phyloP scores from a whole-genome alignment of 92 coral and sea anemone genomes.

The Paramuricea clavata region DNA sequence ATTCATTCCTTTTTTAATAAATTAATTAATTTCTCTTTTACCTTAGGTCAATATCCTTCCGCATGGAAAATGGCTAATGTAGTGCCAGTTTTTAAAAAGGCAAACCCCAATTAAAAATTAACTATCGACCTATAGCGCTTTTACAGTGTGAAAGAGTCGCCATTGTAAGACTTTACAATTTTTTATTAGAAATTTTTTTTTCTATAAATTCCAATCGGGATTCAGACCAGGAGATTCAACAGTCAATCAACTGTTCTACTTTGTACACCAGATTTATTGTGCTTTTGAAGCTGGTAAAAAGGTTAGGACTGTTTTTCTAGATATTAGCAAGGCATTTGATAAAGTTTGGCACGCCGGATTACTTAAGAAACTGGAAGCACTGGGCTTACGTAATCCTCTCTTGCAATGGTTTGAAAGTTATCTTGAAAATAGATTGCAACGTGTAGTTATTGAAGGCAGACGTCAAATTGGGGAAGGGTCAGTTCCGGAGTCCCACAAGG shows the following conservation, averaged over 20 bases:
- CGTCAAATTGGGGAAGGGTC: too few species aligned
- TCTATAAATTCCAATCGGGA: neutral
- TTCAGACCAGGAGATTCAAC: neutral
- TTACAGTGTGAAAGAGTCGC: neutral
- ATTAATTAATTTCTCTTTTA: neutral
- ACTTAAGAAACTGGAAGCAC: constrained; percentile 53
- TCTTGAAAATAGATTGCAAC: too few species aligned
- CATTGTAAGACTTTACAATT: neutral
- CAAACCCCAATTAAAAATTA: neutral
- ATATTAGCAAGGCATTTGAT: constrained; percentile 5
- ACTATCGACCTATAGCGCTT: neutral
- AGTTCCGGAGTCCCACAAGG: too few species aligned
- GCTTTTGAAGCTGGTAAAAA: neutral
- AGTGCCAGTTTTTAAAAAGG: neutral
- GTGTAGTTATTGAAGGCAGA: too few species aligned
- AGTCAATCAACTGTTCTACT: neutral
- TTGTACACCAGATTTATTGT: neutral
- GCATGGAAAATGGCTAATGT: neutral
- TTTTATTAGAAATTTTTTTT: neutral
- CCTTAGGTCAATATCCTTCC: neutral
- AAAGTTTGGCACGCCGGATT: constrained; percentile 34
- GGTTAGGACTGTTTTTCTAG: neutral
- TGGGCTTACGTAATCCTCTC: constrained; percentile 46
- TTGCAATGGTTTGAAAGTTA: neutral
- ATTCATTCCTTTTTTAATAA: too few species aligned